These are phyloP conservation scores for Engystomops pustulosus DNA, from an alignment of 2,113 vertebrate species.

Conservation along the genomic window DNA sequence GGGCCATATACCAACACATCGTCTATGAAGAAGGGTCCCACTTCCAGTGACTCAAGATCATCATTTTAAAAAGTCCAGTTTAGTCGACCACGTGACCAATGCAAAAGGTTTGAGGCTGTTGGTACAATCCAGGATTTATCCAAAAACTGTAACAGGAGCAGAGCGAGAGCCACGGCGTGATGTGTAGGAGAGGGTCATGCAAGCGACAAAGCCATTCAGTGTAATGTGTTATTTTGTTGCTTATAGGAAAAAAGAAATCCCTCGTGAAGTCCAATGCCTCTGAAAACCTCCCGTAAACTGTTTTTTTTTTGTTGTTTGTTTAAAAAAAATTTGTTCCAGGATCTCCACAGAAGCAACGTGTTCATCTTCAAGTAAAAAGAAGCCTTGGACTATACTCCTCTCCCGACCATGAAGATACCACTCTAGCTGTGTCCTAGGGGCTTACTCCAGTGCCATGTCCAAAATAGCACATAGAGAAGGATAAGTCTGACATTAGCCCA, in stretches of 20 bases:
- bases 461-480: neutral
- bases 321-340: neutral
- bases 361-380: constrained; percentile 46
- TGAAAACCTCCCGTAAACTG: neutral
- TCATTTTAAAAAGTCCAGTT: constrained; percentile 15
- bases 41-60: neutral
- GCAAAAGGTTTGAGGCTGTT: constrained; percentile 32
- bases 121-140: constrained; percentile 23
- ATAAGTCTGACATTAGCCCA: constrained; percentile 3
- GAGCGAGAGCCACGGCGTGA: neutral
- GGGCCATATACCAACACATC: neutral
- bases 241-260: neutral
- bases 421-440: neutral
- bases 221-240: constrained; percentile 3
- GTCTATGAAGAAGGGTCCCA: neutral
- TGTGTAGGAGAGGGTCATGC: constrained; percentile 24
- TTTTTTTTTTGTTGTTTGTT: neutral
- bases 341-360: neutral
- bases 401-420: constrained; percentile 13
- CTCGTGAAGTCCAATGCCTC: neutral
- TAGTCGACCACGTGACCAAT: neutral
- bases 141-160: neutral
- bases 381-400: constrained; percentile 1
- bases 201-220: constrained; percentile 47
- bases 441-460: constrained; percentile 5